Conservation (phyloP, 2,797 vertebrate genomes). For the Hippoglossus hippoglossus region DNA sequence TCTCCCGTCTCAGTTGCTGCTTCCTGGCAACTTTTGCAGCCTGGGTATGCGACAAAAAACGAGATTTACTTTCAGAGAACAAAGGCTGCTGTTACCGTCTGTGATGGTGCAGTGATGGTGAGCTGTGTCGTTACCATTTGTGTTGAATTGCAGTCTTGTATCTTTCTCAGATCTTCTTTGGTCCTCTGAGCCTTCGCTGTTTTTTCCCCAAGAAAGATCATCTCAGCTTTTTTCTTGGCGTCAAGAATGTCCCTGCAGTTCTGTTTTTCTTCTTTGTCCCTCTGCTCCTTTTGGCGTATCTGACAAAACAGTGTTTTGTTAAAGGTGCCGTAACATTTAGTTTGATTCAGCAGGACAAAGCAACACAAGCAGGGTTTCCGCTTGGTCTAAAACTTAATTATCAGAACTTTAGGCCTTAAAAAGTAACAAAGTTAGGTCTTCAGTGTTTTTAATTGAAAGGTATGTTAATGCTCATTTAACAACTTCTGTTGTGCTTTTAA, state of each 20-base stretch:
- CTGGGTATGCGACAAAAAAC: constrained; percentile 67
- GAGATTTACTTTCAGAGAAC: background rate
- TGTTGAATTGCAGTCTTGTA: constrained; percentile 79
- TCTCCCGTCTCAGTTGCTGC: constrained; percentile 75
- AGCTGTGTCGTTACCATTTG: constrained; percentile 81
- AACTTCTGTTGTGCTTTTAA: too few species aligned
- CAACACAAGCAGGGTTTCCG: too few species aligned
- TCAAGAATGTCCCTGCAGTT: constrained; percentile 72
- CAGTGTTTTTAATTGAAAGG: too few species aligned
- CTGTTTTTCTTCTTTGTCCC: constrained; percentile 74
- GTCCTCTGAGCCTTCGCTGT: constrained; percentile 78
- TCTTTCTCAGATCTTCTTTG: constrained; percentile 70
- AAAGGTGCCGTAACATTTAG: background rate
- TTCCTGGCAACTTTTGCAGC: constrained; percentile 78
- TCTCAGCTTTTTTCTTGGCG: constrained; percentile 81
- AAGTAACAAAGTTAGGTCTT: too few species aligned
- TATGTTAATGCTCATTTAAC: too few species aligned
- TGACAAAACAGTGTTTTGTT: constrained; percentile 54
- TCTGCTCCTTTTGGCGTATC: constrained; percentile 83
- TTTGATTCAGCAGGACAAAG: too few species aligned
- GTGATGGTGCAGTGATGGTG: background rate
- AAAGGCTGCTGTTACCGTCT: background rate
- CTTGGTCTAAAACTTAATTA: too few species aligned
- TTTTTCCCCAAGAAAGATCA: constrained; percentile 82
- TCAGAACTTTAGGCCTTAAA: too few species aligned